A percentile compares a stretch with the other conserved stretches of the same genome.
phyloP scores from a whole-genome alignment of 2,797 vertebrate genomes.

The Myripristis jacobus region DNA sequence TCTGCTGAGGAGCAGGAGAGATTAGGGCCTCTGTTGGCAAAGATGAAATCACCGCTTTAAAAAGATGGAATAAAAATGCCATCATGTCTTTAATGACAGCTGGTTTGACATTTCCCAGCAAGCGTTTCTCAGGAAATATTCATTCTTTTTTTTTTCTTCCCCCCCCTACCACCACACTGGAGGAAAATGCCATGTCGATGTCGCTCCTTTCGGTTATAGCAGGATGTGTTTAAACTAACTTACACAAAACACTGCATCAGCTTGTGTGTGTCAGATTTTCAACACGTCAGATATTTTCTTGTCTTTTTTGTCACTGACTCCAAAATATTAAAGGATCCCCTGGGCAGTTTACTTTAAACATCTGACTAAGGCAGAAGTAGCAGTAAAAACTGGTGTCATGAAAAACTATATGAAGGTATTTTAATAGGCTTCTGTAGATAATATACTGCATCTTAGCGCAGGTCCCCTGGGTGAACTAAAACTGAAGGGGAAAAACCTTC shows the following conservation, averaged over 20 bases:
- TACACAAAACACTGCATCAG: constrained; percentile 37
- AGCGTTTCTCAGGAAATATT: constrained; percentile 60
- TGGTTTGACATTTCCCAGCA: constrained; percentile 76
- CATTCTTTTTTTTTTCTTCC: constrained; percentile 8
- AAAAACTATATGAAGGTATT: background rate
- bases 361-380: background rate
- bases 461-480: background rate
- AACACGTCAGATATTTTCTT: background rate
- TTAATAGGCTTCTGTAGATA: constrained; percentile 2
- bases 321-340: background rate
- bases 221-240: constrained; percentile 29
- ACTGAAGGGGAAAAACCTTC: background rate
- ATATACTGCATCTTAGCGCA: constrained; percentile 4
- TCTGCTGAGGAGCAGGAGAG: constrained; percentile 62
- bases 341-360: background rate
- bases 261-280: background rate
- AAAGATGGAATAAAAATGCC: constrained; percentile 80
- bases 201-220: constrained; percentile 42
- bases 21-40: constrained; percentile 70
- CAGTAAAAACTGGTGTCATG: background rate
- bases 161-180: constrained; percentile 23
- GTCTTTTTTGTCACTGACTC: background rate
- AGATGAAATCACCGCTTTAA: constrained; percentile 74
- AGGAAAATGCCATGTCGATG: constrained; percentile 62
- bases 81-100: constrained; percentile 75